phyloP scores from a whole-genome alignment of 92 coral and sea anemone genomes.

The Virgularia gustaviana region DNA sequence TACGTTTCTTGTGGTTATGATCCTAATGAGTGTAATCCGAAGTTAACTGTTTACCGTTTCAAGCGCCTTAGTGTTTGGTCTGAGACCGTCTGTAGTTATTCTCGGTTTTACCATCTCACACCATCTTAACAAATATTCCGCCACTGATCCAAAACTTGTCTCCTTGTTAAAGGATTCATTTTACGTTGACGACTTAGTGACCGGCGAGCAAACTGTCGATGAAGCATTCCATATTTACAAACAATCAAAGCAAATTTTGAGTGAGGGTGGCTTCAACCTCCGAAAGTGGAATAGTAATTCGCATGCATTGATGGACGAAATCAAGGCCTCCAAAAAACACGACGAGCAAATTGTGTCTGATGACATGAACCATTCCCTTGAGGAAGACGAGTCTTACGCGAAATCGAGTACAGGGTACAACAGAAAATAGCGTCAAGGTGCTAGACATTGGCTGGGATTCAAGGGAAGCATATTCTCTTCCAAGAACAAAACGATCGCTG shows the following conservation, averaged over 20 bases:
- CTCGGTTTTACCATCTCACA: neutral
- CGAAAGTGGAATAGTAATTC: slow-evolving; percentile 42
- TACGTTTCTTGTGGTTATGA: slow-evolving; percentile 3
- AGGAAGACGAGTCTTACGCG: too few species aligned
- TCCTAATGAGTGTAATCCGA: neutral
- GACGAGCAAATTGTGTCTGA: too few species aligned
- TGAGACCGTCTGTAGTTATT: neutral
- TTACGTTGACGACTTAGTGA: slow-evolving; percentile 37
- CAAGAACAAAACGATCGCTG: too few species aligned
- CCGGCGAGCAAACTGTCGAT: slow-evolving; percentile 23
- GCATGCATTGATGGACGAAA: too few species aligned
- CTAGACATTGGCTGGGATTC: too few species aligned
- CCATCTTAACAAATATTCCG: neutral
- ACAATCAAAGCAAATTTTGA: slow-evolving; percentile 31
- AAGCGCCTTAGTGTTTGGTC: slow-evolving; percentile 11
- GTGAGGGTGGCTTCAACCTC: slow-evolving; percentile 30
- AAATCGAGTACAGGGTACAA: too few species aligned
- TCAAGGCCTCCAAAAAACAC: too few species aligned
- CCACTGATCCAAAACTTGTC: neutral
- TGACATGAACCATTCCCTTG: too few species aligned
- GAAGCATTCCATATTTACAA: slow-evolving; percentile 1
- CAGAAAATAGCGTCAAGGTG: too few species aligned
- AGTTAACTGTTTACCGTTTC: neutral
- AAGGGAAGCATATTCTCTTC: too few species aligned
- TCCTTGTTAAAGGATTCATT: slow-evolving; percentile 3